phyloP scores from a whole-genome alignment of 92 coral and sea anemone species.

The Actinernus sp. region DNA sequence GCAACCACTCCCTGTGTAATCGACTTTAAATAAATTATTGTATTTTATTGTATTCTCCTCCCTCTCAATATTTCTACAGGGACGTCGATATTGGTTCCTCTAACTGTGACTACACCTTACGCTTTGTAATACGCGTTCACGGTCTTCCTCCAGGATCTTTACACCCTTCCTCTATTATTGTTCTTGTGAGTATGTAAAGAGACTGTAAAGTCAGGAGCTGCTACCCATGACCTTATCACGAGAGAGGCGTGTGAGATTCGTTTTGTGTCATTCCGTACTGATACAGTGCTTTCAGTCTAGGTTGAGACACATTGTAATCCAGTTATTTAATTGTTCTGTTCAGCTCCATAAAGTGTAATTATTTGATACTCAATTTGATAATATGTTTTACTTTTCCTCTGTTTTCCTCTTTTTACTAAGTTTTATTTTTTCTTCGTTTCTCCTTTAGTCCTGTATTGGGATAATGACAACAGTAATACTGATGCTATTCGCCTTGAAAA shows the following conservation, averaged over 20 bases:
- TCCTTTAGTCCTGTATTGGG: constrained; percentile 68
- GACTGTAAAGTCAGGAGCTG: no score
- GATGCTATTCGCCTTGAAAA: constrained; percentile 62
- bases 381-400: background rate
- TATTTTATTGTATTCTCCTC: no score
- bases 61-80: constrained; percentile 41
- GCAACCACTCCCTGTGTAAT: no score
- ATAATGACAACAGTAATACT: constrained; percentile 60
- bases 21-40: no score
- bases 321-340: no score
- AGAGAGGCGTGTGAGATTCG: no score
- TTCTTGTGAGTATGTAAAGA: constrained; percentile 52
- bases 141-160: constrained; percentile 90
- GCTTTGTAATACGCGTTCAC: constrained; percentile 80
- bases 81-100: constrained; percentile 58
- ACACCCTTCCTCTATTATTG: constrained; percentile 85
- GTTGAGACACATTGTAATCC: no score
- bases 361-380: background rate
- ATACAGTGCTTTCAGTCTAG: no score
- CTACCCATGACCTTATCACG: no score
- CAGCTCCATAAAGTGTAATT: no score
- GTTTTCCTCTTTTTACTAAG: background rate
- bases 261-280: no score
- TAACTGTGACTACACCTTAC: constrained; percentile 78
- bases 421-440: background rate